Evolutionary conservation across 2,797 vertebrate species (phyloP).

Genomic region (Monodelphis domestica): DNA sequence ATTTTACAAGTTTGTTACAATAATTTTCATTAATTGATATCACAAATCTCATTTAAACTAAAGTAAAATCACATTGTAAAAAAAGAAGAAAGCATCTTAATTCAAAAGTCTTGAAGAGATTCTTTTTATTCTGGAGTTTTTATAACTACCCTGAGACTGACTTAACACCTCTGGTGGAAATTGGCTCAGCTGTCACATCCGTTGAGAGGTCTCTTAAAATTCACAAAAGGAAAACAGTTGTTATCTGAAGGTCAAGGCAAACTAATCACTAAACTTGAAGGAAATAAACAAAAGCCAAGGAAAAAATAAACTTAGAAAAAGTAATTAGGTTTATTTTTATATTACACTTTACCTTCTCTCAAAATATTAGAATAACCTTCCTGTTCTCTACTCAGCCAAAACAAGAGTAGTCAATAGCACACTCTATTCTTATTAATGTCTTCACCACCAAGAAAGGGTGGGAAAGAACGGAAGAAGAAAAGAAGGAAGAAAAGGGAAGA

Average conservation of each 20-base stretch:
- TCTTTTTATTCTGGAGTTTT: slow-evolving; percentile 41
- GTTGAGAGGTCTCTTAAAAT: slow-evolving; percentile 30
- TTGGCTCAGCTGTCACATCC: slow-evolving; percentile 48
- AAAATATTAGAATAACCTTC: slow-evolving; percentile 28
- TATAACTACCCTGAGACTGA: slow-evolving; percentile 34
- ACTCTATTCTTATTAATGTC: not conserved
- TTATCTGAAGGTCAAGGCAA: slow-evolving; percentile 56
- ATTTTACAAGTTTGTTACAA: not conserved
- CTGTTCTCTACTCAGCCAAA: not conserved
- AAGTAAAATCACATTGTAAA: not conserved
- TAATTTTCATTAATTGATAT: not conserved
- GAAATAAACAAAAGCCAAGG: slow-evolving; percentile 68
- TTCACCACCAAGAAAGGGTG: no score
- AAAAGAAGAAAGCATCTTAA: not conserved
- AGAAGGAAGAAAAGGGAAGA: not conserved
- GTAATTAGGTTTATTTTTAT: slow-evolving; percentile 54
- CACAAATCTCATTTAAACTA: not conserved
- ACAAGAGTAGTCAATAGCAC: slow-evolving; percentile 2
- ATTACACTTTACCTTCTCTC: not conserved
- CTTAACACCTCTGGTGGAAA: slow-evolving; percentile 49
- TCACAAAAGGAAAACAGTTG: slow-evolving; percentile 59
- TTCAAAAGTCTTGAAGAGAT: slow-evolving; percentile 22
- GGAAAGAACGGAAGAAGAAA: not conserved
- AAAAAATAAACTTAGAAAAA: slow-evolving; percentile 64
- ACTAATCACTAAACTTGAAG: slow-evolving; percentile 68